Percentiles rank a stretch among this genome's conserved stretches.
Conservation (phyloP, 1,140 invertebrate genomes). For the Oryzaephilus surinamensis region DNA sequence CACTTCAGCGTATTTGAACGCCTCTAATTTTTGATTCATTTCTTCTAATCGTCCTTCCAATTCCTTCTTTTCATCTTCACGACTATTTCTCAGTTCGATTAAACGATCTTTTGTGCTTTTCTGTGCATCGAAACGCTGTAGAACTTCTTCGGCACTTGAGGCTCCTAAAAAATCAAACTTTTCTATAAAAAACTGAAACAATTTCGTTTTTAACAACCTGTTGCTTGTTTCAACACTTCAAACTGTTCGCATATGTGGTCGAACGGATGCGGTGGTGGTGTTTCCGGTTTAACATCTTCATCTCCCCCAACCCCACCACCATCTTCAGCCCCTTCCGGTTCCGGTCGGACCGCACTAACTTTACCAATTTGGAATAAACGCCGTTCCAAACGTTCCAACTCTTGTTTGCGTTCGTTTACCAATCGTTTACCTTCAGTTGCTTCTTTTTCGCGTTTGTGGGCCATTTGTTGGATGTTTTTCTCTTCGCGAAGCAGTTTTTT, state of each 20-base stretch:
- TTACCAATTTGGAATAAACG: slow-evolving; percentile 47
- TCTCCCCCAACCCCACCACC: slow-evolving; percentile 30
- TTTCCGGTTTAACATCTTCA: slow-evolving; percentile 27
- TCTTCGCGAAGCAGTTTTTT: slow-evolving; percentile 55
- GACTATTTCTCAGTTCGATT: slow-evolving; percentile 52
- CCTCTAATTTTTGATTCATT: slow-evolving; percentile 58
- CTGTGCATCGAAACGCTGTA: slow-evolving; percentile 60
- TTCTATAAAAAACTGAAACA: no score
- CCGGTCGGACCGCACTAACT: slow-evolving; percentile 23
- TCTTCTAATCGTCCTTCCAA: slow-evolving; percentile 57
- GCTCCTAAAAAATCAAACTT: no score
- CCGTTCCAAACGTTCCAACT: slow-evolving; percentile 60
- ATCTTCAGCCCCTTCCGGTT: slow-evolving; percentile 30
- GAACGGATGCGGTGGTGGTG: slow-evolving; percentile 32
- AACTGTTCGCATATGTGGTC: slow-evolving; percentile 54
- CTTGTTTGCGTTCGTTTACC: slow-evolving; percentile 54
- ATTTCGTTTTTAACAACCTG: no score
- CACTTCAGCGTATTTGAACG: slow-evolving; percentile 64
- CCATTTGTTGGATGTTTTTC: slow-evolving; percentile 48
- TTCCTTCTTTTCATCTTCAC: slow-evolving; percentile 59
- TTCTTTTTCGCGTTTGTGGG: slow-evolving; percentile 50
- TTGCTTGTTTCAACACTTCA: slow-evolving; percentile 59
- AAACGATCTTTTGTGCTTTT: slow-evolving; percentile 56
- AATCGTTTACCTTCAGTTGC: slow-evolving; percentile 50
- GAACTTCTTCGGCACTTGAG: slow-evolving; percentile 58